Evolutionary conservation across 1,140 invertebrate species (phyloP), one percentile per base, ranked within the genome.

Genomic region (Pseudomyrmex flavicornis): DNA sequence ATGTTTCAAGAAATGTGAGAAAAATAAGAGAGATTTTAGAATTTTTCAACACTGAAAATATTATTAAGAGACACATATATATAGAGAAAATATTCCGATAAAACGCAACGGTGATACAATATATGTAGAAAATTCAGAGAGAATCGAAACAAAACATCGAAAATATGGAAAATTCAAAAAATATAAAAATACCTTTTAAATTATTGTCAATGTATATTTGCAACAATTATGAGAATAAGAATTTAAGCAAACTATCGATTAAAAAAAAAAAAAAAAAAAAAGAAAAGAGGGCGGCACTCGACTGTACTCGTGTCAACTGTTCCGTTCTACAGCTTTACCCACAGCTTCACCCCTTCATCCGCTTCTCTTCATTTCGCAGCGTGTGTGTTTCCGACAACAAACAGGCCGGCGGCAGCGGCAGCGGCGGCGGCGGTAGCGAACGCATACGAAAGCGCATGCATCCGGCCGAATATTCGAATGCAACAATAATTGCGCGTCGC

Each of bases 371-470:
- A 44, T 44, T 26, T 1, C 48, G 46, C 72, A 10, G 15, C 17
- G 2, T 8, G 10, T n/a, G 65, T 69, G 76, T 70, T 79, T 20
- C 52, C 76, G 76, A 79, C 76, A 79, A 79, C 76, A 48, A 59
- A 46, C 63, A 22, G 35, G 35, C 20, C 5, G 48, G 17, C 26
- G 61, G 5, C 22, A 9, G 22, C 20, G n/a, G 15, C 35, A n/a
- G n/a, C n/a, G 0, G 35, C 5, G 35, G 35, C 35, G 35, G 35
- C 35, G 35, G 35, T 35, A 35, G 35, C 35, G 35, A 35, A 35
- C 35, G 10, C 58, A 20, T 17, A 61, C 20, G 58, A 17, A 17
- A 12, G n/a, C 48, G 62, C 26, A 17, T 48, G 52, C 63, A 69
- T 48, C 65, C 65, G 52, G 44, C 10, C 17, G 52, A 59, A 79